Conservation (phyloP, 2,888 invertebrate species). For the Limnephilus lunatus region DNA sequence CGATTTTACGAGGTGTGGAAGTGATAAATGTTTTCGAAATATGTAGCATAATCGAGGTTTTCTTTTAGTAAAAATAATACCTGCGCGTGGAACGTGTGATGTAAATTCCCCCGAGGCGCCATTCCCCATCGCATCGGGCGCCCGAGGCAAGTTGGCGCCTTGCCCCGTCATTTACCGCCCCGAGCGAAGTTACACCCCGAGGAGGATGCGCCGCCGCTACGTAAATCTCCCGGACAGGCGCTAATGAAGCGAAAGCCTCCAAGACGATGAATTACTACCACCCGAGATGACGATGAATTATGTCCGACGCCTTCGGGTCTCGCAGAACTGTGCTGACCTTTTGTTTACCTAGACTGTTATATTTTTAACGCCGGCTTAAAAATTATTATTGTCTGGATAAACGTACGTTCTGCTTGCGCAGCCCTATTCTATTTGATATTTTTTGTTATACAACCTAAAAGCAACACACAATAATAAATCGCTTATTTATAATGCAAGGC, state of each 20-base stretch:
- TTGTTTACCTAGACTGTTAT: not conserved
- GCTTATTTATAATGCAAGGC: too few relatives aligned
- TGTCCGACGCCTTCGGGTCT: not conserved
- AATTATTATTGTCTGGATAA: not conserved
- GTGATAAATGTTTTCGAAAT: not conserved
- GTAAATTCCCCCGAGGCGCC: not conserved
- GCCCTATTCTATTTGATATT: too few relatives aligned
- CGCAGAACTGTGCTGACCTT: not conserved
- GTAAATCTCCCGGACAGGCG: constrained; percentile 34
- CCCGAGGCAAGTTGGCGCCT: not conserved
- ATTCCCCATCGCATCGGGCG: not conserved
- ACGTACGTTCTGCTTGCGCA: too few relatives aligned
- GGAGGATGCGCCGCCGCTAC: constrained; percentile 27
- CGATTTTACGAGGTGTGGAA: not conserved
- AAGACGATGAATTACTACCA: constrained; percentile 50
- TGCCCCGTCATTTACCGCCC: constrained; percentile 32
- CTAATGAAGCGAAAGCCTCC: constrained; percentile 43
- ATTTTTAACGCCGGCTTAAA: not conserved
- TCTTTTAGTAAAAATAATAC: constrained; percentile 30
- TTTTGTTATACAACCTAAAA: too few relatives aligned
- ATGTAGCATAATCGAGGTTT: not conserved
- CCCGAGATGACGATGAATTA: constrained; percentile 39
- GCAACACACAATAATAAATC: too few relatives aligned
- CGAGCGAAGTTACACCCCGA: not conserved
- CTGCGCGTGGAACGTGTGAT: not conserved